phyloP scores from a whole-genome alignment of 2,888 invertebrate species.

The Sminthurinus aureus region DNA sequence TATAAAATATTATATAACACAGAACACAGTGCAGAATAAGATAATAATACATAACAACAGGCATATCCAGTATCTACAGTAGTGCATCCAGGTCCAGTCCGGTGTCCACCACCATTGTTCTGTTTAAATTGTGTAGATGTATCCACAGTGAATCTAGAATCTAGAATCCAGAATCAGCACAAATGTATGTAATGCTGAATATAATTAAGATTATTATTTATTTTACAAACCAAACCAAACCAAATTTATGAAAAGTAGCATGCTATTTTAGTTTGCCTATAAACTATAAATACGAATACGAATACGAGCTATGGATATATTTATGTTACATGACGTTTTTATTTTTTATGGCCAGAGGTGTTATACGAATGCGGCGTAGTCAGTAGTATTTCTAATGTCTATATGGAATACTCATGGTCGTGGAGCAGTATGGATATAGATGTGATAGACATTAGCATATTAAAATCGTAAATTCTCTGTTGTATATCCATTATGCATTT shows the following conservation, averaged over 20 bases:
- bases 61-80: neutral
- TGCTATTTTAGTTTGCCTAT: too few relatives aligned
- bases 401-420: too few relatives aligned
- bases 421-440: neutral
- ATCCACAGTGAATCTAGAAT: neutral
- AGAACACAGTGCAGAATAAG: neutral
- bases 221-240: neutral
- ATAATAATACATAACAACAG: neutral
- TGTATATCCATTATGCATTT: neutral
- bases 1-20: neutral
- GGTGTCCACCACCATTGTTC: neutral
- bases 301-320: too few relatives aligned
- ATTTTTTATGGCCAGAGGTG: neutral
- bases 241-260: conserved; percentile 11
- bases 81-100: neutral
- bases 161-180: neutral
- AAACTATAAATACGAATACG: too few relatives aligned
- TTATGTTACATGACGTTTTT: neutral
- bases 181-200: neutral
- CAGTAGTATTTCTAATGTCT: neutral
- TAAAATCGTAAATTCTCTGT: conserved; percentile 31
- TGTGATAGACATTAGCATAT: conserved; percentile 24
- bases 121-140: neutral
- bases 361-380: neutral
- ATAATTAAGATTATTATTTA: conserved; percentile 36